Evolutionary conservation across 2,113 vertebrate genomes (phyloP).

Genomic region (Mustela nigripes): DNA sequence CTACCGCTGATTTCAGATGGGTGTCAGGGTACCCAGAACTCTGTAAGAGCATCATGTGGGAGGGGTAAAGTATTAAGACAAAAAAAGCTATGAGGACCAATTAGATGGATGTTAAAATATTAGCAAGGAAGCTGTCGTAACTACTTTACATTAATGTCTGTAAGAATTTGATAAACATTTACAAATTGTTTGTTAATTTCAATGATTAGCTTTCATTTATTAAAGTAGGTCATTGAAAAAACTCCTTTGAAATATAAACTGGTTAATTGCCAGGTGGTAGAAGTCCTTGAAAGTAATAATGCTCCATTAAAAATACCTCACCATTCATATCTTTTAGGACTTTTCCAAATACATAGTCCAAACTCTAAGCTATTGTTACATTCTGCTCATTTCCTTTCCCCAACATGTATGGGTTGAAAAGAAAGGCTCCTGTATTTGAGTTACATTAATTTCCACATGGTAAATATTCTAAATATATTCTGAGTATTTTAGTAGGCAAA

Average conservation of each 20-base stretch:
- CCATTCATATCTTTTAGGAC: background rate
- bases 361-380: background rate
- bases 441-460: slow-evolving; percentile 16
- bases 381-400: background rate
- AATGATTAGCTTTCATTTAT: background rate
- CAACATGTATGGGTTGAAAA: background rate
- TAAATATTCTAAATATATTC: background rate
- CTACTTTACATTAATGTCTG: background rate
- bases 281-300: background rate
- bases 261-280: background rate
- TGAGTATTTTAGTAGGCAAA: background rate
- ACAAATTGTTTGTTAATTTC: background rate
- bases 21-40: background rate
- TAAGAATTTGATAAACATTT: background rate
- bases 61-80: no score
- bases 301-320: background rate
- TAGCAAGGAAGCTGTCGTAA: background rate
- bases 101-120: background rate
- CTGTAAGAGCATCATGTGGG: background rate
- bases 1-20: background rate
- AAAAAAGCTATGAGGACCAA: background rate
- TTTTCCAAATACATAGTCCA: background rate
- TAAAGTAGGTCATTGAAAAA: background rate
- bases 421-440: background rate
- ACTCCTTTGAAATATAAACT: background rate